Base-by-base conservation (phyloP, 53 echinoderm and acorn worm genomes). In the Patiria pectinifera region DNA sequence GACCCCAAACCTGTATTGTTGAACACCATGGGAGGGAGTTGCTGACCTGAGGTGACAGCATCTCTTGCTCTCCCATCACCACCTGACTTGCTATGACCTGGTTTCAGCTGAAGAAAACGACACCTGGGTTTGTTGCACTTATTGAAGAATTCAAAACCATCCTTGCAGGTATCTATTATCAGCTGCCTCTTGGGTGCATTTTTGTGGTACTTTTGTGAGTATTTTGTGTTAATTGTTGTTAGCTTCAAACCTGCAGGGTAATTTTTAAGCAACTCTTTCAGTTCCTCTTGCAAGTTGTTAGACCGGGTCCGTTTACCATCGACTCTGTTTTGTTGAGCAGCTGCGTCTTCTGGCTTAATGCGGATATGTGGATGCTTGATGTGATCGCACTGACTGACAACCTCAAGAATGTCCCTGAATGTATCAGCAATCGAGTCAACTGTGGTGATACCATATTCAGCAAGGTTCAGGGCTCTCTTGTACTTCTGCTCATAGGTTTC, bases 351-450 rank as follows among this genome's bases (percentile, higher is more conserved):
- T 5, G 79, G 69, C 44, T 48, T 90, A 66, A 16, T 69, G 63
- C 81, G 47, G 63, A 90, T 63, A 22, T 63, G 22, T 23, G 2
- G 79, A 60, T 90, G 90, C 45, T 80, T 80, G 24, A 21, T 45
- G 46, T 81, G 48, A 81, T 43, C 0, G 18, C 90, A 90, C 19
- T 69, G 21, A 48, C 69, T 80, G 45, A 81, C 90, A 9, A 90
- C 48, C 48, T 85, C 86, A 62, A 92, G 72, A 44, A 86, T 62
- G 18, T 92, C 92, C 11, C 92, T 78, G 48, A 92, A 86, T 11
- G 18, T n/a, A 14, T 24, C 49, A 3, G 60, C 48, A 15, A 92
- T 85, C 12, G 14, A 12, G 10, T 62, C 21, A n/a, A 63, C 23
- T 22, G 71, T 74, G 1, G 7, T 11, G 16, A 86, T 66, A 10